phyloP scores from a whole-genome alignment of 2,888 invertebrate species.

The Argynnis bischoffii region DNA sequence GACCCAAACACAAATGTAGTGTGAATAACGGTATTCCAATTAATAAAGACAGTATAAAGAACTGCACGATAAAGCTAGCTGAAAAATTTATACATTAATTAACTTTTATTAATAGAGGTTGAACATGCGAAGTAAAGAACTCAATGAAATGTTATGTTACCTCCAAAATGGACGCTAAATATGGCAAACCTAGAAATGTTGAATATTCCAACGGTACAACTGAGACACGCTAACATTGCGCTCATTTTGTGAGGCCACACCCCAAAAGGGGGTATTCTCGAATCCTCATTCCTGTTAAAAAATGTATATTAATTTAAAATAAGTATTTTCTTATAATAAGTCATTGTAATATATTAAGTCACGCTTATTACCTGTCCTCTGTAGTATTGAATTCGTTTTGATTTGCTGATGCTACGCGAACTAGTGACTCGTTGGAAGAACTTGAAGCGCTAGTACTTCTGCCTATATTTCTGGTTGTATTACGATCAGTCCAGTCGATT shows the following conservation, averaged over 20 bases:
- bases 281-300: constrained; percentile 68
- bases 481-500: constrained; percentile 69
- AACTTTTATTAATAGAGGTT: constrained; percentile 5
- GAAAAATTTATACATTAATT: constrained; percentile 46
- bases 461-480: constrained; percentile 63
- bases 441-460: constrained; percentile 69
- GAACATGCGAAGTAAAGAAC: constrained; percentile 7
- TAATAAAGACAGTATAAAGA: constrained; percentile 90
- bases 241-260: constrained; percentile 84
- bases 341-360: neutral
- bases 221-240: constrained; percentile 90
- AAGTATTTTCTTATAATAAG: too few species aligned
- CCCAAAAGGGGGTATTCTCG: constrained; percentile 71
- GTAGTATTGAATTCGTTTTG: constrained; percentile 55
- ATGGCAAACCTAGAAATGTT: constrained; percentile 94
- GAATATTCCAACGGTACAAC: constrained; percentile 93
- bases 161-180: constrained; percentile 93
- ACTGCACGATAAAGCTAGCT: constrained; percentile 94
- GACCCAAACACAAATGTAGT: constrained; percentile 92
- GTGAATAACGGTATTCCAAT: constrained; percentile 93
- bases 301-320: neutral
- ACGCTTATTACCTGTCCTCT: constrained; percentile 64
- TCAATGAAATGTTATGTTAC: constrained; percentile 57
- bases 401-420: constrained; percentile 52
- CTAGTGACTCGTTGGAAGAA: constrained; percentile 70